Conservation (phyloP, 2,888 invertebrate species). For the Acanthosoma haemorrhoidale region DNA sequence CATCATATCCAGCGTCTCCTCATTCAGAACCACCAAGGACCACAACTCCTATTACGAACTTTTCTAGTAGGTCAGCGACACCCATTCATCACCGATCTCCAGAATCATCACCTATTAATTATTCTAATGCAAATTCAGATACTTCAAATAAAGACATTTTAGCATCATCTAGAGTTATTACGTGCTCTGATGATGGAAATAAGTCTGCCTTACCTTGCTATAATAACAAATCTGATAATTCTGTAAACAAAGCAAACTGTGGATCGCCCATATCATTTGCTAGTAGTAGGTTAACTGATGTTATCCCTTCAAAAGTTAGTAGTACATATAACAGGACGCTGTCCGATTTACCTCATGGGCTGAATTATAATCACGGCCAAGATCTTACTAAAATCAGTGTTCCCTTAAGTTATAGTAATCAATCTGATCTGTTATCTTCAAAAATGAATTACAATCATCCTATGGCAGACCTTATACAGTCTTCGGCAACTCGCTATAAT, state of each 20-base stretch:
- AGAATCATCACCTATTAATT: slow-evolving; percentile 37
- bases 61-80: slow-evolving; percentile 30
- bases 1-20: slow-evolving; percentile 26
- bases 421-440: slow-evolving; percentile 33
- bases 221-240: slow-evolving; percentile 13
- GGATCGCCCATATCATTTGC: slow-evolving; percentile 36
- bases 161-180: slow-evolving; percentile 19
- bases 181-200: slow-evolving; percentile 15
- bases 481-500: slow-evolving; percentile 34
- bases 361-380: slow-evolving; percentile 35
- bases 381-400: slow-evolving; percentile 36
- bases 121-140: slow-evolving; percentile 33
- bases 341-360: slow-evolving; percentile 34
- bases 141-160: slow-evolving; percentile 12
- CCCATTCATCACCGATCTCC: slow-evolving; percentile 28
- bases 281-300: slow-evolving; percentile 37
- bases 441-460: slow-evolving; percentile 39
- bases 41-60: slow-evolving; percentile 31
- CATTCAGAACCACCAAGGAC: slow-evolving; percentile 21
- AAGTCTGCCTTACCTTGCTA: slow-evolving; percentile 19
- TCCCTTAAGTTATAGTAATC: slow-evolving; percentile 34
- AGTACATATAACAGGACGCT: slow-evolving; percentile 38
- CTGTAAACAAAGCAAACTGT: slow-evolving; percentile 30
- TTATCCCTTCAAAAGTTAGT: slow-evolving; percentile 39
- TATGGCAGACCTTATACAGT: slow-evolving; percentile 38